These are phyloP conservation scores for Pelochelys cantorii DNA, from an alignment of 2,797 vertebrate species.

Conservation along the genomic window DNA sequence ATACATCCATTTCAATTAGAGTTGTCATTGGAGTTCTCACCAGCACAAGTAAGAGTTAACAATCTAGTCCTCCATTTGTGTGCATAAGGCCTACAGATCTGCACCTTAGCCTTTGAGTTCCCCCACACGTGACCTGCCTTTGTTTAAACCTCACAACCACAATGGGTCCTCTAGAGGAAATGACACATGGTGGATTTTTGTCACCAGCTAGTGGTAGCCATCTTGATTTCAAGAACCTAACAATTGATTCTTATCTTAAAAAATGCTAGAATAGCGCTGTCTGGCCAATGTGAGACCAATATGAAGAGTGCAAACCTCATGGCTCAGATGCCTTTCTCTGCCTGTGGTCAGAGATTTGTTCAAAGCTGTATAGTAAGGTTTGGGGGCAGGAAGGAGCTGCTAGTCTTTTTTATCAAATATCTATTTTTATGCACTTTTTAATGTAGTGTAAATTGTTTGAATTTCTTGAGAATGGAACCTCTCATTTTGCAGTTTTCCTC, in stretches of 20 bases:
- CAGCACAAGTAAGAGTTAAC: not conserved
- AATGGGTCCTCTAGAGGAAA: not conserved
- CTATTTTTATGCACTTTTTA: not conserved
- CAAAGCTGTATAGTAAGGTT: not conserved
- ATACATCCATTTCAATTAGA: not conserved
- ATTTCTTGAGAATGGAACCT: not conserved
- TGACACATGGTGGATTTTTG: slow-evolving; percentile 31
- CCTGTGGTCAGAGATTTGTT: not conserved
- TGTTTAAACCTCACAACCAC: not conserved
- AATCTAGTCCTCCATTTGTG: not conserved
- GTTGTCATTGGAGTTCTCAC: not conserved
- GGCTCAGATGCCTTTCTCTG: not conserved
- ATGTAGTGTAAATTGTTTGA: not conserved
- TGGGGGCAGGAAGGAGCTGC: not conserved
- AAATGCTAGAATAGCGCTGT: not conserved
- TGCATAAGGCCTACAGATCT: slow-evolving; percentile 18
- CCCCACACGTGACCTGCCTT: not conserved
- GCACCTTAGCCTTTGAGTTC: slow-evolving; percentile 5
- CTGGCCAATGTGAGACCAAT: slow-evolving; percentile 31
- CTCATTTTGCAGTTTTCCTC: not conserved
- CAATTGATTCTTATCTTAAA: slow-evolving; percentile 18
- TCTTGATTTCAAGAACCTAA: not conserved
- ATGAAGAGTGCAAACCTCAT: slow-evolving; percentile 7
- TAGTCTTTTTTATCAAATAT: not conserved
- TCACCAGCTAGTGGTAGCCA: not conserved